A percentile compares a stretch with the other conserved stretches of the same genome.
Evolutionary conservation across 2,113 vertebrate species (phyloP).

Genomic region (Cebidichthys violaceus): DNA sequence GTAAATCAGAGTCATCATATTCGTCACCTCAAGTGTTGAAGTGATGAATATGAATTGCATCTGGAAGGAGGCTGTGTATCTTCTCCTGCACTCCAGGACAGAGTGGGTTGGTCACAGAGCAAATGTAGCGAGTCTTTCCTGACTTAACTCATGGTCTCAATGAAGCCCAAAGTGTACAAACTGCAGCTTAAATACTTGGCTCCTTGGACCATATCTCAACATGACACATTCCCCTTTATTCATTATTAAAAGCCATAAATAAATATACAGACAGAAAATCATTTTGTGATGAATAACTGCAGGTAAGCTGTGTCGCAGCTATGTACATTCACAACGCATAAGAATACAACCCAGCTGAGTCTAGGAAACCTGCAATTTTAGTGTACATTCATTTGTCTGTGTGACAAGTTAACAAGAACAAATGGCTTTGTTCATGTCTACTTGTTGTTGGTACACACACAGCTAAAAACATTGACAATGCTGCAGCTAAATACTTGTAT

Average conservation of each 20-base stretch:
- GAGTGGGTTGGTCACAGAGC: conserved; percentile 6
- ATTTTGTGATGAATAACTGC: conserved; percentile 68
- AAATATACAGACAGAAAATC: conserved; percentile 62
- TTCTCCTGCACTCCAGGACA: conserved; percentile 5
- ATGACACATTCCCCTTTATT: conserved; percentile 66
- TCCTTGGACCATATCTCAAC: conserved; percentile 47
- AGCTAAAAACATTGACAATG: neutral
- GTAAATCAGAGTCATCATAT: conserved; percentile 33
- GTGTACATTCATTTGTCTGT: conserved; percentile 48
- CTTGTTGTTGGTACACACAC: neutral
- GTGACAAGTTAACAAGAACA: conserved; percentile 51
- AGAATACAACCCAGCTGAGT: conserved; percentile 19
- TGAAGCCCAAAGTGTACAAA: conserved; percentile 45
- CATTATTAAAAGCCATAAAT: conserved; percentile 76
- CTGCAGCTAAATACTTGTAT: conserved; percentile 4
- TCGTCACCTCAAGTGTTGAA: conserved; percentile 37
- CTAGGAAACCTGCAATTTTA: conserved; percentile 37
- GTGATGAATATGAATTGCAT: conserved; percentile 40
- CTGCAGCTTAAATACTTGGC: conserved; percentile 55
- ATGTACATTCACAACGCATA: conserved; percentile 37
- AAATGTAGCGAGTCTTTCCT: conserved; percentile 14
- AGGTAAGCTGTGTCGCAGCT: conserved; percentile 48
- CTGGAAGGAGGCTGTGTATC: conserved; percentile 12
- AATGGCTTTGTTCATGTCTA: conserved; percentile 29
- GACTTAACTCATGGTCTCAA: conserved; percentile 22